Evolutionary conservation across 2,888 invertebrate genomes (phyloP).

Genomic region (Trachelus tabidus): DNA sequence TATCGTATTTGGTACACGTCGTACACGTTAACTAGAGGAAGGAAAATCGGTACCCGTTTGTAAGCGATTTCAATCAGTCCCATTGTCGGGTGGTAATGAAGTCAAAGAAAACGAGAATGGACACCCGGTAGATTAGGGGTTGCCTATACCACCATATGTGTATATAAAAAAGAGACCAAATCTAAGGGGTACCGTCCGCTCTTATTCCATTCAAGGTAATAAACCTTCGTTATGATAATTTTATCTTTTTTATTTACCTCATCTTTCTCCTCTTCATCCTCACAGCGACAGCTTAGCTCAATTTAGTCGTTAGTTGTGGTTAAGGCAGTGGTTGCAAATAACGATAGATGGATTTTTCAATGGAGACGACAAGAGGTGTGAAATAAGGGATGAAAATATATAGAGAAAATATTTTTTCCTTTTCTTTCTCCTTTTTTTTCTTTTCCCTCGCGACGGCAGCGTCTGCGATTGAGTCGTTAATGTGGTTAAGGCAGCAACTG

Average conservation of each 20-base stretch:
- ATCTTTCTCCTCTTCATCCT: neutral
- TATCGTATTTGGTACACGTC: conserved; percentile 1
- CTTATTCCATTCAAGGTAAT: neutral
- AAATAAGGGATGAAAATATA: neutral
- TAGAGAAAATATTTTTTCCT: neutral
- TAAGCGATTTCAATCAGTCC: conserved; percentile 63
- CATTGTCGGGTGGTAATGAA: conserved; percentile 52
- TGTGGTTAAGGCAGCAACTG: neutral
- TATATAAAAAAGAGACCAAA: neutral
- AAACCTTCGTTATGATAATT: neutral
- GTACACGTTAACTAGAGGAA: conserved; percentile 34
- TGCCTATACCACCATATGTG: neutral
- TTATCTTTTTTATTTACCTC: neutral
- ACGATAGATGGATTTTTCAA: neutral
- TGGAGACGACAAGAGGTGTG: neutral
- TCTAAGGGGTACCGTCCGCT: neutral
- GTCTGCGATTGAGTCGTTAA: neutral
- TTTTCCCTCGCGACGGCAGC: neutral
- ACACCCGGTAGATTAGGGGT: neutral
- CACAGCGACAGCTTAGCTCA: neutral
- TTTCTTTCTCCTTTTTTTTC: neutral
- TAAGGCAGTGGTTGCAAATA: neutral
- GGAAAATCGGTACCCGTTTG: conserved; percentile 42
- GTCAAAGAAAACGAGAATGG: neutral
- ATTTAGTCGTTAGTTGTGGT: neutral